Conservation (phyloP, 1,140 invertebrate species). For the Anthonomus grandis region DNA sequence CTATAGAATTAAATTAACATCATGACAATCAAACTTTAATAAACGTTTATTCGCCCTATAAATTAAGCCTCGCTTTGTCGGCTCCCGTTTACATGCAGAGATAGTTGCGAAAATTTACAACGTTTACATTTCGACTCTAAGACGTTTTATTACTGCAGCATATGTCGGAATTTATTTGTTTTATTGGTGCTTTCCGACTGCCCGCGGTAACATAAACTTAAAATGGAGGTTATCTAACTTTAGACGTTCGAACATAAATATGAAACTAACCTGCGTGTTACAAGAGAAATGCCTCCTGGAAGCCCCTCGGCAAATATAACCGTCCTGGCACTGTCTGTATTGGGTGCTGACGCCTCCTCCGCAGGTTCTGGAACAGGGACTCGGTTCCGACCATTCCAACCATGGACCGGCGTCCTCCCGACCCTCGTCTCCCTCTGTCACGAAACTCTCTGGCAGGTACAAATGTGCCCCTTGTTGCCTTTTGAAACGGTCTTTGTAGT, state of each 20-base stretch:
- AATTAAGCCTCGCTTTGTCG: too few relatives aligned
- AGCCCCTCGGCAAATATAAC: conserved; percentile 70
- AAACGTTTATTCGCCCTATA: too few relatives aligned
- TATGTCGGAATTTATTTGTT: too few relatives aligned
- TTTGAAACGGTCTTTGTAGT: conserved; percentile 63
- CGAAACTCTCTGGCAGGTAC: conserved; percentile 63
- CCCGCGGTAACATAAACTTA: background rate
- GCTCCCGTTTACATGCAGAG: too few relatives aligned
- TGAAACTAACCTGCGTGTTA: conserved; percentile 69
- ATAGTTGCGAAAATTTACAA: too few relatives aligned
- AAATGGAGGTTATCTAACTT: background rate
- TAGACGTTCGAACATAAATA: background rate
- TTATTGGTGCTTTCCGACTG: background rate
- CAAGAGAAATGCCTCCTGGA: conserved; percentile 83
- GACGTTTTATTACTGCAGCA: too few relatives aligned
- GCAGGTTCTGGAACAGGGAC: conserved; percentile 80
- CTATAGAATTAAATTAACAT: too few relatives aligned
- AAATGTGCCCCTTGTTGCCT: conserved; percentile 68
- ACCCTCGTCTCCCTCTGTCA: conserved; percentile 58
- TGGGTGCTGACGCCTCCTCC: conserved; percentile 84
- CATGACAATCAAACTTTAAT: too few relatives aligned
- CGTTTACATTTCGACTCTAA: too few relatives aligned
- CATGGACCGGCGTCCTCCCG: conserved; percentile 61
- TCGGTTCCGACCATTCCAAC: conserved; percentile 73
- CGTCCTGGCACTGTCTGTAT: conserved; percentile 63